A percentile compares a stretch with the other conserved stretches of the same genome.
phyloP scores from a whole-genome alignment of 2,797 vertebrate genomes.

The Sparidentex hasta region DNA sequence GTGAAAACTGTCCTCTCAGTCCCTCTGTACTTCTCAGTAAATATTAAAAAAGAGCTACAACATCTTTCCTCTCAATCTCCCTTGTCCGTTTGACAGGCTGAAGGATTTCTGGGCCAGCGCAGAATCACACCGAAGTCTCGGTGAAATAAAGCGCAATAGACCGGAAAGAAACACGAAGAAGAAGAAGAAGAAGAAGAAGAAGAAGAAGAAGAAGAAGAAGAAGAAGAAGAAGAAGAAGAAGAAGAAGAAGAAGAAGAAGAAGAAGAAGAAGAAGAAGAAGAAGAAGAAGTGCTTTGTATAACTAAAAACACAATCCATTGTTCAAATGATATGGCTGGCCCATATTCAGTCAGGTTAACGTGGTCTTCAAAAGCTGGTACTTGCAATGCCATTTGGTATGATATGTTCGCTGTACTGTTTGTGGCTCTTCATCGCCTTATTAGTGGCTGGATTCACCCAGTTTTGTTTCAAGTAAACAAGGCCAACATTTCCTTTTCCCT shows the following conservation, averaged over 20 bases:
- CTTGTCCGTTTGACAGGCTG: not conserved
- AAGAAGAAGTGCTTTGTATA: conserved; percentile 5
- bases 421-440: not conserved
- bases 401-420: not conserved
- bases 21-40: not conserved
- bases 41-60: not conserved
- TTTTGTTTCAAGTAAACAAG: conserved; percentile 18
- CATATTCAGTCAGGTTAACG: not conserved
- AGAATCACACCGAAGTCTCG: not conserved
- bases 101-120: not conserved
- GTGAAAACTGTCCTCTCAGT: not conserved
- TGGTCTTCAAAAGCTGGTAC: not conserved
- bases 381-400: not conserved
- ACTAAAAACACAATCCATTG: conserved; percentile 1
- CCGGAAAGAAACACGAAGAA: not conserved
- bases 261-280: not conserved
- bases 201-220: not conserved
- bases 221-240: not conserved
- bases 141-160: not conserved
- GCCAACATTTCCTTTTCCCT: not conserved
- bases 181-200: too few species aligned
- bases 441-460: conserved; percentile 2
- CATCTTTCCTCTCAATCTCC: not conserved
- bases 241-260: not conserved
- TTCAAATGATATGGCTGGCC: not conserved